phyloP scores from a whole-genome alignment of 2,113 vertebrate genomes.

The Oncorhynchus tshawytscha region DNA sequence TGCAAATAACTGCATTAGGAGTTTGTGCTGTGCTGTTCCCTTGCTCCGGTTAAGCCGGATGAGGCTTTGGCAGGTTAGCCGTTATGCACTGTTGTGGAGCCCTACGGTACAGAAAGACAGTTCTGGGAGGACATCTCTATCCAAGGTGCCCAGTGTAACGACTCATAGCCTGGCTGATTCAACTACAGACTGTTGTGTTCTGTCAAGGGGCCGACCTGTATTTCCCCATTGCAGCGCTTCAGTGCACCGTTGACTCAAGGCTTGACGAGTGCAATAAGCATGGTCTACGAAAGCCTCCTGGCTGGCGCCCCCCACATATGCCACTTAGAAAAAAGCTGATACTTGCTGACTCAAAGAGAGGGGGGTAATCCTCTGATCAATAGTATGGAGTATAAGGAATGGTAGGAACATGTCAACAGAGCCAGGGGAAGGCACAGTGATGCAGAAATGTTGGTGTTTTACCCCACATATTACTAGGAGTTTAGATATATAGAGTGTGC shows the following conservation, averaged over 20 bases:
- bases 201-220: constrained; percentile 34
- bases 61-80: background rate
- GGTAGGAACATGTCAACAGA: constrained; percentile 24
- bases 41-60: background rate
- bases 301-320: constrained; percentile 44
- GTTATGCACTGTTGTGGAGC: constrained; percentile 32
- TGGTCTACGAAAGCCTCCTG: constrained; percentile 12
- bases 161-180: constrained; percentile 5
- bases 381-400: constrained; percentile 18
- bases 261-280: background rate
- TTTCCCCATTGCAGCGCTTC: constrained; percentile 8
- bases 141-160: constrained; percentile 6
- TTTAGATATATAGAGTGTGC: too few relatives aligned
- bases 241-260: constrained; percentile 42
- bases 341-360: constrained; percentile 37
- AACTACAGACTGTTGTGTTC: constrained; percentile 42
- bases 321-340: constrained; percentile 47
- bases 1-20: too few relatives aligned
- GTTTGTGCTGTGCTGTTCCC: background rate
- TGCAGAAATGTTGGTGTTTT: too few relatives aligned
- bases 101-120: background rate
- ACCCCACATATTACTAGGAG: too few relatives aligned
- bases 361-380: constrained; percentile 23
- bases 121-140: background rate
- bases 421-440: constrained; percentile 5